Base-by-base conservation (phyloP, 92 coral and sea anemone genomes). In the Parazoanthus darwini region DNA sequence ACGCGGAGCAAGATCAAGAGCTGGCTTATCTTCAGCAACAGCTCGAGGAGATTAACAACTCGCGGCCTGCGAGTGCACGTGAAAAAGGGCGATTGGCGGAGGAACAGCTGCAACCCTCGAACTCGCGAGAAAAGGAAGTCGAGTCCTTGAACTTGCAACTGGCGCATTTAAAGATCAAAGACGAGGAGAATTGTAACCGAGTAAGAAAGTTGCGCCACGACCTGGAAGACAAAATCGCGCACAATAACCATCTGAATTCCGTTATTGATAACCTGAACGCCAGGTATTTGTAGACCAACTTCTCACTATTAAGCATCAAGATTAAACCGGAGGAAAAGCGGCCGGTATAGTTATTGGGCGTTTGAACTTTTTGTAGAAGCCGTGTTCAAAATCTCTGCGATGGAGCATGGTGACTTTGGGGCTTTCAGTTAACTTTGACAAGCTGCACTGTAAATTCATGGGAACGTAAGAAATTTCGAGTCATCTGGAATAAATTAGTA, bases 1-100 rank as follows among this genome's bases (percentile, higher is more conserved):
- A 91, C 89, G 92, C 96, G 80, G 93, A 93, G 37, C 91, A 92
- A 75, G 90, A 91, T 48, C 87, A 84, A n/a, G 93, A 90, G 81
- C 38, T 91, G 14, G 91, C 67, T 11, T 89, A 51, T 65, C 92
- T 89, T 44, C 91, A 89, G 37, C 91, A 88, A 2, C 88, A 92
- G 46, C 92, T 88, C 51, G 84, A 90, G 67, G 94, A 92, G 56
- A 94, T 85, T 26, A 91, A 81, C 77, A 83, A 89, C 37, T 35
- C 87, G 39, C 77, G 71, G 43, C 90, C 86, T 33, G 78, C 91
- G 65, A 90, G 91, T 50, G 89, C 48, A 9, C 68, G 89, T 14
- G 92, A 90, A 10, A 89, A 66, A 76, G 89, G 85, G n/a, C 81
- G 89, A 8, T 91, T 87, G 91, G 86, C 92, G 82, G 97, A 97